phyloP scores from a whole-genome alignment of 1,140 invertebrate genomes.

The Tachypleus tridentatus region DNA sequence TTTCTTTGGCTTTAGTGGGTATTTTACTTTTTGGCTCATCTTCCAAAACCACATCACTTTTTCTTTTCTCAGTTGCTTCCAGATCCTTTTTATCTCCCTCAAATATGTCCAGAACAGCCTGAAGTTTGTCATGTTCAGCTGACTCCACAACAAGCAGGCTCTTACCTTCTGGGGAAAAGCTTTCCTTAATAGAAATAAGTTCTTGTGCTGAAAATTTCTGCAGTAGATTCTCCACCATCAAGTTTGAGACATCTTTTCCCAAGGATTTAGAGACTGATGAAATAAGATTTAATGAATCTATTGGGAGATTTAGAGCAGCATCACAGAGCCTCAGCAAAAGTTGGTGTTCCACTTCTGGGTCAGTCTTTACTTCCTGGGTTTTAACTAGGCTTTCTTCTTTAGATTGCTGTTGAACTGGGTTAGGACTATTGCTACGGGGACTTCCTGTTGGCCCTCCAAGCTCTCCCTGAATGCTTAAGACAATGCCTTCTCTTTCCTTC shows the following conservation, averaged over 20 bases:
- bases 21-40: slow-evolving; percentile 11
- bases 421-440: slow-evolving; percentile 14
- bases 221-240: slow-evolving; percentile 58
- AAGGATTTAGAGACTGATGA: slow-evolving; percentile 47
- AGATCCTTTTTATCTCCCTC: slow-evolving; percentile 4
- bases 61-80: slow-evolving; percentile 9
- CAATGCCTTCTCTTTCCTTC: slow-evolving; percentile 65
- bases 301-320: slow-evolving; percentile 59
- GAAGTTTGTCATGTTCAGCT: slow-evolving; percentile 54
- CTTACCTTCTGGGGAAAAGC: slow-evolving; percentile 42
- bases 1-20: slow-evolving; percentile 8
- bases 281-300: slow-evolving; percentile 53
- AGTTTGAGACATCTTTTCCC: slow-evolving; percentile 45
- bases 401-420: slow-evolving; percentile 6
- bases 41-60: slow-evolving; percentile 16
- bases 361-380: slow-evolving; percentile 17
- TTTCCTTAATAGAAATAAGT: slow-evolving; percentile 45
- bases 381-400: slow-evolving; percentile 13
- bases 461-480: slow-evolving; percentile 29
- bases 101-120: slow-evolving; percentile 46
- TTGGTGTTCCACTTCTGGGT: slow-evolving; percentile 47
- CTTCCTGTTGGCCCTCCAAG: slow-evolving; percentile 9
- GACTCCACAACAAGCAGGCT: slow-evolving; percentile 48
- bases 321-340: slow-evolving; percentile 62
- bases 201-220: slow-evolving; percentile 80